phyloP scores from a whole-genome alignment of 2,113 vertebrate genomes.

The Calidris pygmaea region DNA sequence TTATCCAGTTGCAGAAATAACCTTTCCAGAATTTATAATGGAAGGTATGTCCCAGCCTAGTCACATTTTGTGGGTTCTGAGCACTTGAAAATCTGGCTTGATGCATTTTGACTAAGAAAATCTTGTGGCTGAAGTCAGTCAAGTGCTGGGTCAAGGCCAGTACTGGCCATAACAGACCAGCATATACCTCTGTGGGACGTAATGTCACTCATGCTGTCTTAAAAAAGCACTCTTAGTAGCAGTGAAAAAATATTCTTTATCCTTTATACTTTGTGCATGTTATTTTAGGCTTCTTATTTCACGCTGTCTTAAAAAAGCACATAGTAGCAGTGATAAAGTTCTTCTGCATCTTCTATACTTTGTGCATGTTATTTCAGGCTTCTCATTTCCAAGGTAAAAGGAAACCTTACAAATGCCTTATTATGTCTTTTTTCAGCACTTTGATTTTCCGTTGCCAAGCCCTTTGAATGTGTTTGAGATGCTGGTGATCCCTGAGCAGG shows the following conservation, averaged over 20 bases:
- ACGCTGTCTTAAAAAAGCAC: neutral
- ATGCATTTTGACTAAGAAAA: neutral
- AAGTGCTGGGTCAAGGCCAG: neutral
- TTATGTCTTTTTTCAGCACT: constrained; percentile 80
- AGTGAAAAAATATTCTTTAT: accelerated
- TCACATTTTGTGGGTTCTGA: neutral
- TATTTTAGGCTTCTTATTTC: neutral
- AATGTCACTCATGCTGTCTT: neutral
- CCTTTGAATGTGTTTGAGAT: constrained; percentile 97
- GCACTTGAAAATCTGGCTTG: neutral
- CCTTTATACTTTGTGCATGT: accelerated
- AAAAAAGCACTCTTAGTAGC: neutral
- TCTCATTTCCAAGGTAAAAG: neutral
- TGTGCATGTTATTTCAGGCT: accelerated
- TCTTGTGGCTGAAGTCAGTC: neutral
- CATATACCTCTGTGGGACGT: neutral
- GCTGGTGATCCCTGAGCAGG: constrained; percentile 97
- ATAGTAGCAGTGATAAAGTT: neutral
- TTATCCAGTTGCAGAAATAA: neutral
- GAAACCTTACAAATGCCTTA: neutral
- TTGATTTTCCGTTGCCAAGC: constrained; percentile 95
- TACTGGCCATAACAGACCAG: neutral
- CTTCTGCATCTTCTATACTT: accelerated
- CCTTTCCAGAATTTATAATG: neutral
- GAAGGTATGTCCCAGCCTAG: neutral